phyloP scores from a whole-genome alignment of 2,113 vertebrate genomes.

The Dicaeum eximium region DNA sequence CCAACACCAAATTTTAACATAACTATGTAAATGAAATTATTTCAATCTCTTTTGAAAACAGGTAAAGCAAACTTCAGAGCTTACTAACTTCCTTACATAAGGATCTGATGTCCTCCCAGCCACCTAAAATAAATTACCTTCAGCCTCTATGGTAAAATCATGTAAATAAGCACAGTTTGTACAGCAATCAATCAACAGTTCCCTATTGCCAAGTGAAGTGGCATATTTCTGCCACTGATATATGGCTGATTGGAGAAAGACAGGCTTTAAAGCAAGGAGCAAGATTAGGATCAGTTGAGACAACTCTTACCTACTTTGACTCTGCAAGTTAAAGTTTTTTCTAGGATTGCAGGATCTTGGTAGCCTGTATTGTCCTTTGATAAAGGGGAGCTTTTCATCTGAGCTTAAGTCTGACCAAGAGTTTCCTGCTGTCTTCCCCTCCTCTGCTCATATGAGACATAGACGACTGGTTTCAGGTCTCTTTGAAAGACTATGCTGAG shows the following conservation, averaged over 20 bases:
- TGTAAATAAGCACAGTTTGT: slow-evolving; percentile 12
- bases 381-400: neutral
- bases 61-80: slow-evolving; percentile 23
- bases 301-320: neutral
- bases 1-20: neutral
- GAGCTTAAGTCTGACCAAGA: neutral
- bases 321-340: neutral
- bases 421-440: neutral
- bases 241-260: neutral
- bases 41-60: slow-evolving; percentile 5
- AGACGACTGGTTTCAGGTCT: neutral
- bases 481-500: neutral
- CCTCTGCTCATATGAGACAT: neutral
- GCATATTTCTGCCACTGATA: neutral
- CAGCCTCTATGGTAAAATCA: neutral
- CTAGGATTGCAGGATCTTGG: neutral
- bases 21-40: slow-evolving; percentile 34
- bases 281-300: neutral
- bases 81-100: no score
- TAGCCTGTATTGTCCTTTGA: neutral
- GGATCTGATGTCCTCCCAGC: neutral
- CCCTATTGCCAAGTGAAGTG: neutral
- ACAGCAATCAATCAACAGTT: slow-evolving; percentile 1
- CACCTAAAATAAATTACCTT: slow-evolving; percentile 10
- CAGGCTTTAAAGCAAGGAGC: neutral